Percentiles rank a stretch among this genome's conserved stretches.
Evolutionary conservation across 53 echinoderm and acorn worm species (phyloP).

Genomic region (Crossaster papposus): DNA sequence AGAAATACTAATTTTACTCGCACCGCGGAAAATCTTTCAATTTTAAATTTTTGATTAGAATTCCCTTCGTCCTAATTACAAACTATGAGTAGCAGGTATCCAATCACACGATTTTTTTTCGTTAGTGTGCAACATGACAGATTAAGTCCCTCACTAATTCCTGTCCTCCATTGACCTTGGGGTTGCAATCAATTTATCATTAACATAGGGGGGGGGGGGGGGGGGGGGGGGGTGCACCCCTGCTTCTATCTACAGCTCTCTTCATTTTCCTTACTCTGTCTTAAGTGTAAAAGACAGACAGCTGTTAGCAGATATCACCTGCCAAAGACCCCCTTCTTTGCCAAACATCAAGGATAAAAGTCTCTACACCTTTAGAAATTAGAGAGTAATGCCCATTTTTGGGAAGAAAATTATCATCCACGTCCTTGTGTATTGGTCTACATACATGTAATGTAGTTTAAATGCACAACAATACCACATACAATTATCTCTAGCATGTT

Average conservation of each 20-base stretch:
- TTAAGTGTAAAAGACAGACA: background rate
- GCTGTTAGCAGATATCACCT: background rate
- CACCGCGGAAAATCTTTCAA: too few species aligned
- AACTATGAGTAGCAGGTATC: background rate
- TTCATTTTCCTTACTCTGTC: background rate
- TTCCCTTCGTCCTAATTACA: background rate
- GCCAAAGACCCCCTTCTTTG: too few species aligned
- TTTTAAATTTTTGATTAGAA: too few species aligned
- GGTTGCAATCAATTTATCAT: background rate
- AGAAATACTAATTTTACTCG: too few species aligned
- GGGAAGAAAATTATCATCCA: background rate
- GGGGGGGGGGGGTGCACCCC: too few species aligned
- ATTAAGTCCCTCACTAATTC: conserved; percentile 7
- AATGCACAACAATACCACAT: too few species aligned
- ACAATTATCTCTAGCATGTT: too few species aligned
- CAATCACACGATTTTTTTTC: background rate
- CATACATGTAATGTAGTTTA: too few species aligned
- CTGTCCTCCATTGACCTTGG: background rate
- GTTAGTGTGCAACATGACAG: background rate
- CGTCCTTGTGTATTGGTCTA: too few species aligned
- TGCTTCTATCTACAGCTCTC: too few species aligned
- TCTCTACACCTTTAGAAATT: background rate
- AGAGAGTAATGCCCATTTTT: background rate
- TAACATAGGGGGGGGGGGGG: background rate
- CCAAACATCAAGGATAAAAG: background rate